Conservation (phyloP, 2,113 vertebrate species). For the Chloroceryle aenea region DNA sequence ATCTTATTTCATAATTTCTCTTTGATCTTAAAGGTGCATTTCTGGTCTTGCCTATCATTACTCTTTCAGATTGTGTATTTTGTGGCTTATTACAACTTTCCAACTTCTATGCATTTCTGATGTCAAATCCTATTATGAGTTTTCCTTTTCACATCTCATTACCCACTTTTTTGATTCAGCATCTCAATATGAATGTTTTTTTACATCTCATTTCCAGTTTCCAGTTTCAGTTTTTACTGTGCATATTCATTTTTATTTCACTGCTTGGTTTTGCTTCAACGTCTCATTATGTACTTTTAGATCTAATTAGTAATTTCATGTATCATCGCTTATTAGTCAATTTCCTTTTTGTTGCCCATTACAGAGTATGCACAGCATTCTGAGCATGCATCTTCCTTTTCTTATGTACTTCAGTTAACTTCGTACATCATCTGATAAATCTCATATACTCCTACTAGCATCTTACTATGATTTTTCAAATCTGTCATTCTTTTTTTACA, state of each 20-base stretch:
- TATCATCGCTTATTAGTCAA: conserved; percentile 38
- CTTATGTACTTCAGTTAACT: neutral
- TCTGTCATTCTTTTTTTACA: neutral
- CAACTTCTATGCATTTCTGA: neutral
- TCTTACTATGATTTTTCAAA: neutral
- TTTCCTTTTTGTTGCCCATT: conserved; percentile 23
- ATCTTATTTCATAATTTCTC: neutral
- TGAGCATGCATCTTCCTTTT: neutral
- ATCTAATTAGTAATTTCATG: conserved; percentile 60
- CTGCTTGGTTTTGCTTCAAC: conserved; percentile 18
- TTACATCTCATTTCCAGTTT: neutral
- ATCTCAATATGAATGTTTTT: neutral
- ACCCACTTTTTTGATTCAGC: neutral
- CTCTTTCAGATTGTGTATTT: neutral
- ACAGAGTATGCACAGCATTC: neutral
- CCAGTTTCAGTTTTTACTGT: neutral
- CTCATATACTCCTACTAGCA: neutral
- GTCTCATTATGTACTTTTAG: conserved; percentile 36
- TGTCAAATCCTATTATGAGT: neutral
- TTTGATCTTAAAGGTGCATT: neutral
- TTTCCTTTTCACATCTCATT: conserved; percentile 28
- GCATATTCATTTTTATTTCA: conserved; percentile 9
- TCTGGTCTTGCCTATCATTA: neutral
- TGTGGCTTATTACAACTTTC: neutral
- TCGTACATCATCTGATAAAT: neutral